Percentiles rank a stretch among this genome's conserved stretches.
phyloP scores from a whole-genome alignment of 1,140 invertebrate genomes.

The Heliothis virescens region DNA sequence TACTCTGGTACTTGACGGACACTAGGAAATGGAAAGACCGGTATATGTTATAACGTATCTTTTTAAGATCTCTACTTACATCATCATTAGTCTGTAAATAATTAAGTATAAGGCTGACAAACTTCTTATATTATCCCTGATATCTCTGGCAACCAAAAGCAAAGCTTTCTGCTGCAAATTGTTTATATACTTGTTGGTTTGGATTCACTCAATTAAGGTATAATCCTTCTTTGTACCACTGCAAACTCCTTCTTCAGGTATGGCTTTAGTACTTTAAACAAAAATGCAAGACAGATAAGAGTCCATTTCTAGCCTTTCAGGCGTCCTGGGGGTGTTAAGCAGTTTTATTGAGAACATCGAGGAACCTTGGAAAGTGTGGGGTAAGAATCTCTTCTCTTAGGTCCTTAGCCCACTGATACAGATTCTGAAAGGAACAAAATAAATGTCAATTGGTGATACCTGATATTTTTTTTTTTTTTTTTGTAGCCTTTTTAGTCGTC shows the following conservation, averaged over 20 bases:
- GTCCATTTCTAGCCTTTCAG: slow-evolving; percentile 94
- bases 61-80: slow-evolving; percentile 84
- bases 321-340: slow-evolving; percentile 91
- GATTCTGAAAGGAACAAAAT: slow-evolving; percentile 88
- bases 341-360: slow-evolving; percentile 90
- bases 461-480: too few species aligned
- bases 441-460: background rate
- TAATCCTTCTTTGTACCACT: slow-evolving; percentile 90
- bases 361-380: slow-evolving; percentile 91
- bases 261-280: slow-evolving; percentile 95
- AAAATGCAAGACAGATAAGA: slow-evolving; percentile 93
- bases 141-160: slow-evolving; percentile 96
- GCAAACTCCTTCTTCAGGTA: slow-evolving; percentile 93
- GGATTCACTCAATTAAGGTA: slow-evolving; percentile 91
- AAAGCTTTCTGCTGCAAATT: slow-evolving; percentile 98
- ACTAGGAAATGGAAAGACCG: too few species aligned
- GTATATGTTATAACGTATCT: too few species aligned
- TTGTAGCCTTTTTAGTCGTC: too few species aligned
- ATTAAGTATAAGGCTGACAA: slow-evolving; percentile 90
- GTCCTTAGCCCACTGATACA: slow-evolving; percentile 94
- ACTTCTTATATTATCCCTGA: slow-evolving; percentile 91
- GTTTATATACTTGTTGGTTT: slow-evolving; percentile 93
- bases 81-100: slow-evolving; percentile 89
- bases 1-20: too few species aligned
- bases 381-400: slow-evolving; percentile 96